Base-by-base conservation (phyloP, 1,140 invertebrate species). In the Drosophila watanabei region DNA sequence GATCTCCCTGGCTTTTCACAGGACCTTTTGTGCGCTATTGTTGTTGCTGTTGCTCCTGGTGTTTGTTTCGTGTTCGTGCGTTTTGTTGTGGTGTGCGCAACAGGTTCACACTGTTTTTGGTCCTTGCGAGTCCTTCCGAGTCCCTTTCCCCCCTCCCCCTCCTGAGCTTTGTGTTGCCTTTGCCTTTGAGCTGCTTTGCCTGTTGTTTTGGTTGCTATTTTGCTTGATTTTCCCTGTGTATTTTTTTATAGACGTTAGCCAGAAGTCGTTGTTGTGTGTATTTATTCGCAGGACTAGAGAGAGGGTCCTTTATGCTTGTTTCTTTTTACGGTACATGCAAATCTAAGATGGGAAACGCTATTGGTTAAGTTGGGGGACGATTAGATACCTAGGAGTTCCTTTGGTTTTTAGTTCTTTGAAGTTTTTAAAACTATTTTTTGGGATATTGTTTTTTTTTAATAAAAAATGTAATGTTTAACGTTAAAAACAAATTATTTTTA, bases 11-110 rank as follows among this genome's bases (percentile, higher is more conserved):
- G 30, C n/a, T 46, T 46, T 69, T 32, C 54, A 37, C 52, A 37
- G 57, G 28, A 59, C 68, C 59, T 43, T 56, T 75, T 30, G 32
- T 57, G 54, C n/a, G 54, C 14, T 20, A 57, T 57, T 57, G 20
- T 57, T 57, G 54, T 57, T 28, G n/a, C 43, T 51, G 49, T 56
- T 66, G 71, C 69, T 68, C 32, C 70, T 61, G 69, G 62, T 87
- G 60, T 76, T 87, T 65, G 72, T 62, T 64, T 81, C 56, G 66
- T 62, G 62, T 64, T 81, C 56, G 61, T 62, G 62, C 46, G 43
- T 79, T 71, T 71, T 79, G 71, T 78, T 75, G 75, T 80, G 79
- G 51, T 59, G 62, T 77, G 75, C 61, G 86, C 86, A 89, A 89
- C 86, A 89, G 86, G 86, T 89, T 89, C 79, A 89, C 43, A 49